A percentile compares a stretch with the other conserved stretches of the same genome.
Evolutionary conservation across 1,140 invertebrate genomes (phyloP).

Genomic region (Drosophila varians): DNA sequence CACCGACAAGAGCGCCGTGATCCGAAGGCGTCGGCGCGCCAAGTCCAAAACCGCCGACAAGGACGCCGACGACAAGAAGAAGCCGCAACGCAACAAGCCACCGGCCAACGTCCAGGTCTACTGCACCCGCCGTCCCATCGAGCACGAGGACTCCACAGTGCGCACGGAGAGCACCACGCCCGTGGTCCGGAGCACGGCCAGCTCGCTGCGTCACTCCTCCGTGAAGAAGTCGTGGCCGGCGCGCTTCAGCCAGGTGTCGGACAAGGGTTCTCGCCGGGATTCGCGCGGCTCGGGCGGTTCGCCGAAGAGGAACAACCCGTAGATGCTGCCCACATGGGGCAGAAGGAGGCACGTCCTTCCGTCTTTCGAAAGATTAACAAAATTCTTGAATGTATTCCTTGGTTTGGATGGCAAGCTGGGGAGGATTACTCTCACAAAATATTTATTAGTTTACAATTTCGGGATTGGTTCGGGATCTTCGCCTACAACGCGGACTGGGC

Average conservation of each 20-base stretch:
- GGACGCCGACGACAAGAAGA: background rate
- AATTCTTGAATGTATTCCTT: no score
- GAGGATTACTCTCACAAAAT: background rate
- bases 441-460: background rate
- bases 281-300: background rate
- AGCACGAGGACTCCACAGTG: background rate
- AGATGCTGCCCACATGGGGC: background rate
- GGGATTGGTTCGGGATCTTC: background rate
- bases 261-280: background rate
- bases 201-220: background rate
- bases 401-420: no score
- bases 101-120: background rate
- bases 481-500: slow-evolving; percentile 10
- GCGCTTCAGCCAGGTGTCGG: background rate
- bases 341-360: no score
- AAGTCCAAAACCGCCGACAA: background rate
- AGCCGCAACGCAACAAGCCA: background rate
- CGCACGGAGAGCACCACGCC: background rate
- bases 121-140: background rate
- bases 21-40: background rate
- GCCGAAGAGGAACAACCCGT: background rate
- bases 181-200: background rate
- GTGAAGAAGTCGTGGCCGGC: background rate
- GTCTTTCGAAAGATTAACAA: no score
- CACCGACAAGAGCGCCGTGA: slow-evolving; percentile 25